Conservation (phyloP, 2,113 vertebrate species). For the Scortum barcoo region DNA sequence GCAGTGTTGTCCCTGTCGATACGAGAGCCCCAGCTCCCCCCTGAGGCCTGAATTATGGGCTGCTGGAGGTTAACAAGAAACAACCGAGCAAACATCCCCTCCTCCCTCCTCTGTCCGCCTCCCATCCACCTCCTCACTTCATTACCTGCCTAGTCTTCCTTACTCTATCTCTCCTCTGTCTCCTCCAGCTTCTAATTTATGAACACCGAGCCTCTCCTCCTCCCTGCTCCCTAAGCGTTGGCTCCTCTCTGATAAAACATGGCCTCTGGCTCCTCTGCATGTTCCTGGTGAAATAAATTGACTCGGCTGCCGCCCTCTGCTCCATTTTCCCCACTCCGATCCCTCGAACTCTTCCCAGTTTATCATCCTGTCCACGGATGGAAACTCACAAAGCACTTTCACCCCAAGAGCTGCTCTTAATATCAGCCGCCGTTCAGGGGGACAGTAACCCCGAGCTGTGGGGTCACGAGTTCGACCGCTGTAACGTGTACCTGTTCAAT, state of each 20-base stretch:
- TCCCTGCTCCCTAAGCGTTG: neutral
- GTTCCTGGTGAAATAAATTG: constrained; percentile 56
- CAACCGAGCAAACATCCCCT: constrained; percentile 46
- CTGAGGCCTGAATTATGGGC: constrained; percentile 62
- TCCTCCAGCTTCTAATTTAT: constrained; percentile 62
- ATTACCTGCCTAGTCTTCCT: constrained; percentile 71
- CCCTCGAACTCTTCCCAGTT: neutral
- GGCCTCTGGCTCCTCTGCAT: constrained; percentile 33
- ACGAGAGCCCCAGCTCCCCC: neutral
- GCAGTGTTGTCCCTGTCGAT: constrained; percentile 26
- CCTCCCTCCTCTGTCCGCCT: constrained; percentile 14
- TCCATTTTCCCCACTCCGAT: neutral
- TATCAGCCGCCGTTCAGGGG: neutral
- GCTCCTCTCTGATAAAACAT: constrained; percentile 37
- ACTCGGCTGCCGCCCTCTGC: neutral
- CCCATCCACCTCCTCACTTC: constrained; percentile 59
- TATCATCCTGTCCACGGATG: neutral
- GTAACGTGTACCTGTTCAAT: neutral
- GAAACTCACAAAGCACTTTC: constrained; percentile 13
- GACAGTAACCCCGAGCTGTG: neutral
- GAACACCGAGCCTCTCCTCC: neutral
- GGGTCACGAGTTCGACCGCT: neutral
- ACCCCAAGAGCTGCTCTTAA: neutral
- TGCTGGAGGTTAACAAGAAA: constrained; percentile 71
- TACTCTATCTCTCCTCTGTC: constrained; percentile 41